These are phyloP conservation scores for Papio anubis DNA, from an alignment of 2,113 vertebrate species.

Conservation along the genomic window DNA sequence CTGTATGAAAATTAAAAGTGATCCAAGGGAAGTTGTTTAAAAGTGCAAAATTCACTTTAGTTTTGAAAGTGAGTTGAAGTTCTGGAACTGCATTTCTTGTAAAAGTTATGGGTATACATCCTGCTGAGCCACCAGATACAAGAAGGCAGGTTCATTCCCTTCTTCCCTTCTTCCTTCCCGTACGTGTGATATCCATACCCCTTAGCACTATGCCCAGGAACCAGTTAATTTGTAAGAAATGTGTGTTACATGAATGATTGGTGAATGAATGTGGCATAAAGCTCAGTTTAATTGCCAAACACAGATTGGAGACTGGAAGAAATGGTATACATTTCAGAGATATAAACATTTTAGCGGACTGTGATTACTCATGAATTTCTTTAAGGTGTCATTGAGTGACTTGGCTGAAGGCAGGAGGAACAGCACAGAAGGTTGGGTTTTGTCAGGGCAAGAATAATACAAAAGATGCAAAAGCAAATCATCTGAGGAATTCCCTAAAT, in stretches of 20 bases:
- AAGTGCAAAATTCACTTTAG: constrained; percentile 44
- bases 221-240: not conserved
- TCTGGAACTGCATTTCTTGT: not conserved
- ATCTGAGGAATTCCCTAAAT: constrained; percentile 8
- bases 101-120: not conserved
- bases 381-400: not conserved
- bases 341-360: not conserved
- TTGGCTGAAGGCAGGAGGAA: not conserved
- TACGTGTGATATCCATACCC: not conserved
- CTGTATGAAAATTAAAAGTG: constrained; percentile 36
- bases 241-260: not conserved
- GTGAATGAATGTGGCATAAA: not conserved
- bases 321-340: not conserved
- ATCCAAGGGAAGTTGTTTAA: not conserved
- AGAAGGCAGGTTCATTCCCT: not conserved
- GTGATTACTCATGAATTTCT: not conserved
- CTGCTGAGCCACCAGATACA: not conserved
- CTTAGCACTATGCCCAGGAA: not conserved
- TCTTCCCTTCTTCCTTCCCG: not conserved
- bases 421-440: not conserved
- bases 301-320: not conserved
- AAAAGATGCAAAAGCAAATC: not conserved
- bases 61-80: constrained; percentile 31
- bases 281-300: not conserved
- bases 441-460: not conserved